Conservation (phyloP, 2,888 invertebrate genomes). For the Metellina segmentata region DNA sequence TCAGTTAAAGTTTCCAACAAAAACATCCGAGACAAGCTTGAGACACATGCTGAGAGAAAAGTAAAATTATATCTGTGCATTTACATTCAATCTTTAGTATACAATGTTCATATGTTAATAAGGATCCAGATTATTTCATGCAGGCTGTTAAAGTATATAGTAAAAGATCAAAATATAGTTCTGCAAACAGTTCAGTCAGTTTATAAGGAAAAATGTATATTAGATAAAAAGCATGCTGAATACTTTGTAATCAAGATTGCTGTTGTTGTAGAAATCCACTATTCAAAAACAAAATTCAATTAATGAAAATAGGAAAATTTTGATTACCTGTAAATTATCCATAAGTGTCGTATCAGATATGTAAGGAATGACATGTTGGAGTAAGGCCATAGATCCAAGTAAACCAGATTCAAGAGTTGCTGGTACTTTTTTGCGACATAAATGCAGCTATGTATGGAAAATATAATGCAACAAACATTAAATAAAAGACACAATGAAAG, state of each 20-base stretch:
- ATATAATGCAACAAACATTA: neutral
- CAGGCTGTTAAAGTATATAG: too few species aligned
- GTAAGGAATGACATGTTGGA: constrained; percentile 90
- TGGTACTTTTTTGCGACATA: constrained; percentile 90
- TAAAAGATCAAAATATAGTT: too few species aligned
- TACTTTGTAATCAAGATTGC: neutral
- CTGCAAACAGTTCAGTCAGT: too few species aligned
- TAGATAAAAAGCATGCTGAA: neutral
- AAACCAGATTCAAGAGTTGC: constrained; percentile 92
- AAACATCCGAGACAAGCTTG: too few species aligned
- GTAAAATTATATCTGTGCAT: too few species aligned
- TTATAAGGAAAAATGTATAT: too few species aligned
- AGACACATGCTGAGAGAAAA: too few species aligned
- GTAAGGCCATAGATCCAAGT: constrained; percentile 89
- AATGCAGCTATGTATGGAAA: constrained; percentile 83
- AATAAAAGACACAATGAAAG: too few species aligned
- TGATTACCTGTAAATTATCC: constrained; percentile 89
- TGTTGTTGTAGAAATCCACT: neutral
- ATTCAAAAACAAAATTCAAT: neutral
- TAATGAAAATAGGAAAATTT: neutral
- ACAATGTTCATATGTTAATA: too few species aligned
- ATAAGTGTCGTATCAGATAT: constrained; percentile 91
- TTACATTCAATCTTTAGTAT: too few species aligned
- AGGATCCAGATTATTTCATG: too few species aligned
- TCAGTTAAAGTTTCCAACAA: too few species aligned